Percentiles rank a stretch among this genome's conserved stretches.
Evolutionary conservation across 2,888 invertebrate genomes (phyloP).

Genomic region (Anagyrus pseudococci): DNA sequence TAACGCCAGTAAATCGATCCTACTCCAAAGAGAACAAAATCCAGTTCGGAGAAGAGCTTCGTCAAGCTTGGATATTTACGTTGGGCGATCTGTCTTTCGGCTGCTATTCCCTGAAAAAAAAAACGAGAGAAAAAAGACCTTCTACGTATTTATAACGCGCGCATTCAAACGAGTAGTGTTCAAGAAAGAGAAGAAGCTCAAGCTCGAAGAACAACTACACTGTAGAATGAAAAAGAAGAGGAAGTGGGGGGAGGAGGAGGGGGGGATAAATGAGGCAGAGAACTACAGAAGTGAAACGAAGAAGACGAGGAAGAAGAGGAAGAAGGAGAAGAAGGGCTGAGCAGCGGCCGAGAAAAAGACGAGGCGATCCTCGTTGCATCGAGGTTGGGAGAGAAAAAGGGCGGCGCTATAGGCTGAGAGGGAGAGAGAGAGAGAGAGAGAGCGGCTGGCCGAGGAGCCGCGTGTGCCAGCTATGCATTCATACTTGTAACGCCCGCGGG

Average conservation of each 20-base stretch:
- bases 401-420: too few species aligned
- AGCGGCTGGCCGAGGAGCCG: not conserved
- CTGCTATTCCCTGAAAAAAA: too few species aligned
- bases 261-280: constrained; percentile 1
- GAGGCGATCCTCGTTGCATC: too few species aligned
- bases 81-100: too few species aligned
- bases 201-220: not conserved
- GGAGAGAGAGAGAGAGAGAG: not conserved
- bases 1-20: too few species aligned
- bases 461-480: constrained; percentile 19
- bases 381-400: too few species aligned
- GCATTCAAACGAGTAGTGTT: constrained; percentile 10
- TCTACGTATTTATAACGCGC: constrained; percentile 14
- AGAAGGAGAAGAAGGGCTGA: not conserved
- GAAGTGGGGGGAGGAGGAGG: not conserved
- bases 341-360: too few species aligned
- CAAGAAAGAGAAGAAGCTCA: constrained; percentile 7
- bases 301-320: not conserved
- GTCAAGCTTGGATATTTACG: too few species aligned
- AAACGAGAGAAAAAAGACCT: constrained; percentile 10
- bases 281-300: constrained; percentile 3
- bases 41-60: too few species aligned
- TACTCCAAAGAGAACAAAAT: too few species aligned
- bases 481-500: constrained; percentile 23
- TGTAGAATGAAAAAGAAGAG: not conserved